These are phyloP conservation scores for Scomber scombrus DNA, from an alignment of 2,113 vertebrate genomes.

Conservation along the genomic window DNA sequence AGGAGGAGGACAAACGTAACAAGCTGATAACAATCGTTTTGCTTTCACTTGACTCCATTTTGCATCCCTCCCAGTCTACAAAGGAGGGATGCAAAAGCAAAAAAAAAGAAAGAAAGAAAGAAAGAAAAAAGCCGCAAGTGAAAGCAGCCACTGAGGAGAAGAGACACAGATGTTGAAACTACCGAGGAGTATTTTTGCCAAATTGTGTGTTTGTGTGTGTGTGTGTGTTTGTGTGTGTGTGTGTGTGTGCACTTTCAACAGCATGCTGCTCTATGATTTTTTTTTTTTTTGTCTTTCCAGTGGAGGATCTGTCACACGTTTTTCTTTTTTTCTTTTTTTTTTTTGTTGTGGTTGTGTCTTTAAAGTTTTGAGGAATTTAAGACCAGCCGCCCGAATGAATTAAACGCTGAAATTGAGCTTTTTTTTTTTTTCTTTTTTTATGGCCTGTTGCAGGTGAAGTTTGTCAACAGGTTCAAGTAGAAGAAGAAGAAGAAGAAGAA, in stretches of 20 bases:
- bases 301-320: slow-evolving; percentile 87
- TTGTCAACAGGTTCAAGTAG: not conserved
- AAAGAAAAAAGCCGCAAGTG: not conserved
- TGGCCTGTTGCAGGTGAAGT: slow-evolving; percentile 13
- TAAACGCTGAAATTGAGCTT: slow-evolving; percentile 29
- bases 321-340: slow-evolving; percentile 76
- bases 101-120: no score
- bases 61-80: slow-evolving; percentile 47
- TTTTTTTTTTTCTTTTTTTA: slow-evolving; percentile 19
- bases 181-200: slow-evolving; percentile 90
- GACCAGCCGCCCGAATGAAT: not conserved
- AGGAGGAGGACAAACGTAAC: not conserved
- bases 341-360: slow-evolving; percentile 57
- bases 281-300: slow-evolving; percentile 82
- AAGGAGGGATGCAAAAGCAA: slow-evolving; percentile 52
- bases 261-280: slow-evolving; percentile 95
- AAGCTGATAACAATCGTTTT: slow-evolving; percentile 48
- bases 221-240: slow-evolving; percentile 64
- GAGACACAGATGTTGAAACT: slow-evolving; percentile 36
- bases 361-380: not conserved
- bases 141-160: slow-evolving; percentile 81
- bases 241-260: slow-evolving; percentile 88
- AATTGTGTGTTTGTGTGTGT: slow-evolving; percentile 78
- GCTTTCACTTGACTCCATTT: slow-evolving; percentile 53
- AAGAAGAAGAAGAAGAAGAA: not conserved